Conservation (phyloP, 1,140 invertebrate genomes). For the Neodiprion fabricii region DNA sequence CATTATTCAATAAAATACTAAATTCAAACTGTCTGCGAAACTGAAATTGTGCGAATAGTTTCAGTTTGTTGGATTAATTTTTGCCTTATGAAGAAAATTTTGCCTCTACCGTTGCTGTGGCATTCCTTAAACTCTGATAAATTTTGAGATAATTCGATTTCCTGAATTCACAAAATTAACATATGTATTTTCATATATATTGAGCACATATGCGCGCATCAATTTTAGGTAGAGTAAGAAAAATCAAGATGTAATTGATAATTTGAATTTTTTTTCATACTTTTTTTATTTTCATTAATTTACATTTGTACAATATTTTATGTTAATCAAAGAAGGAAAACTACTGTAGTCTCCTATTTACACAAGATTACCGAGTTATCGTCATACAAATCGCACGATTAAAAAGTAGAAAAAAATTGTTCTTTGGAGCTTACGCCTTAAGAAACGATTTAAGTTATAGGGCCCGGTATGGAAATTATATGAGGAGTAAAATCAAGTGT, state of each 20-base stretch:
- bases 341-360: conserved; percentile 37
- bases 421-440: too few relatives aligned
- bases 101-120: conserved; percentile 15
- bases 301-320: conserved; percentile 50
- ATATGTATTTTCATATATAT: conserved; percentile 25
- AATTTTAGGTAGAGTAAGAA: conserved; percentile 23
- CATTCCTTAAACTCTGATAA: neutral
- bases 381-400: too few relatives aligned
- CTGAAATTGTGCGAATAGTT: too few relatives aligned
- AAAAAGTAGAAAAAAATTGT: too few relatives aligned
- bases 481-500: too few relatives aligned
- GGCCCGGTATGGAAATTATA: too few relatives aligned
- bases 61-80: too few relatives aligned
- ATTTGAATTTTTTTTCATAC: neutral
- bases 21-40: too few relatives aligned
- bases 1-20: too few relatives aligned
- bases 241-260: neutral
- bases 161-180: neutral
- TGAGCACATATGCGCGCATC: conserved; percentile 31
- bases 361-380: conserved; percentile 4
- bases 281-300: conserved; percentile 37
- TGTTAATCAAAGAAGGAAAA: conserved; percentile 25
- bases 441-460: too few relatives aligned
- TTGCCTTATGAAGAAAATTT: too few relatives aligned
- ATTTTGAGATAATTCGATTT: too few relatives aligned